A percentile compares a stretch with the other conserved stretches of the same genome.
Evolutionary conservation across 2,888 invertebrate genomes (phyloP).

Genomic region (Drosophila subsilvestris): DNA sequence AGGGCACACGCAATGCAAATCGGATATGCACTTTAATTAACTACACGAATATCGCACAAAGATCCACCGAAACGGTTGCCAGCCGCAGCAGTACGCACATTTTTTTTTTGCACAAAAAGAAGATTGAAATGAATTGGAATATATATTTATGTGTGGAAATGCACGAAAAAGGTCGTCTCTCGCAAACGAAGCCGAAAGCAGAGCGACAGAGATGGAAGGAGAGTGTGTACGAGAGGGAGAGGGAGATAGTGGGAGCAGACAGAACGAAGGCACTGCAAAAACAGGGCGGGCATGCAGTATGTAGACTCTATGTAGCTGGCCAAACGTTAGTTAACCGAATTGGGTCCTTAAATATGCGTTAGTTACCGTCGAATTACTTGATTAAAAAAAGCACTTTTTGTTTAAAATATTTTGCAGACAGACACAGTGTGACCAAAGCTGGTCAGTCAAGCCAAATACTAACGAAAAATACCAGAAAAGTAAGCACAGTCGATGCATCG

Average conservation of each 20-base stretch:
- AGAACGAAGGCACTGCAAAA: background rate
- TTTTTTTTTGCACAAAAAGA: constrained; percentile 32
- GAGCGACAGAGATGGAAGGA: constrained; percentile 29
- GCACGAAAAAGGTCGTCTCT: constrained; percentile 28
- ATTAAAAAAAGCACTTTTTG: constrained; percentile 58
- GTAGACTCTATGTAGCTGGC: background rate
- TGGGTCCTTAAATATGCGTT: constrained; percentile 37
- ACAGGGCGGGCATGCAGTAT: background rate
- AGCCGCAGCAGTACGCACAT: constrained; percentile 25
- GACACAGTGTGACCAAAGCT: constrained; percentile 50
- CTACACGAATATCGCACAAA: constrained; percentile 13
- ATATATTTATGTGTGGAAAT: constrained; percentile 26
- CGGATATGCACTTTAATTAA: constrained; percentile 63
- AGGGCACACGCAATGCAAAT: constrained; percentile 38
- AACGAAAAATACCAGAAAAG: constrained; percentile 3
- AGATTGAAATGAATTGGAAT: constrained; percentile 10
- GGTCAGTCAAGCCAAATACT: constrained; percentile 1
- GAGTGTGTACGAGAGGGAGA: background rate
- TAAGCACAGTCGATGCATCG: background rate
- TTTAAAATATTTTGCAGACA: constrained; percentile 69
- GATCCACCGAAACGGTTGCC: background rate
- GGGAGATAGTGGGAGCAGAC: background rate
- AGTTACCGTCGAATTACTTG: constrained; percentile 35
- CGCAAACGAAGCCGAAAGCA: constrained; percentile 31
- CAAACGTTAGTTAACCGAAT: constrained; percentile 22